Evolutionary conservation across 2,797 vertebrate species (phyloP).

Genomic region (Periophthalmus magnuspinnatus): DNA sequence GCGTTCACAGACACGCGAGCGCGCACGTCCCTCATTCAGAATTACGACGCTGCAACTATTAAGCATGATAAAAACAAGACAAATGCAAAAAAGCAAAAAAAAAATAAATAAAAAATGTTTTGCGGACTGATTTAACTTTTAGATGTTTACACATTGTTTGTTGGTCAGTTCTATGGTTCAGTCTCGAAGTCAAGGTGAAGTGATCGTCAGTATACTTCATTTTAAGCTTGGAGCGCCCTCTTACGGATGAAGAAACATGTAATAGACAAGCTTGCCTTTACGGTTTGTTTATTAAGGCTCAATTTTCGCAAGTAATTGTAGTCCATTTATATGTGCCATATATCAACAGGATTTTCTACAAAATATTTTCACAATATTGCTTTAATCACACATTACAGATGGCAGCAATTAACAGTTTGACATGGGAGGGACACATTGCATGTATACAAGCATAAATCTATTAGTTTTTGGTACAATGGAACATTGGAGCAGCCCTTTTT

Average conservation of each 20-base stretch:
- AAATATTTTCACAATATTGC: constrained; percentile 71
- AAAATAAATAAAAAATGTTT: no score
- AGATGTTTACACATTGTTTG: background rate
- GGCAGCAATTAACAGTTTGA: constrained; percentile 71
- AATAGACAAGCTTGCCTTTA: background rate
- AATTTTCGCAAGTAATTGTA: constrained; percentile 28
- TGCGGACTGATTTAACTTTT: background rate
- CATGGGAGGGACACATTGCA: constrained; percentile 69
- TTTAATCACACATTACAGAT: constrained; percentile 76
- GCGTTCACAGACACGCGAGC: constrained; percentile 57
- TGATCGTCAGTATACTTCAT: background rate
- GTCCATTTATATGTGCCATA: constrained; percentile 41
- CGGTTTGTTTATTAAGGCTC: constrained; percentile 15
- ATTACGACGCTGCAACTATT: background rate
- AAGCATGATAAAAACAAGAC: background rate
- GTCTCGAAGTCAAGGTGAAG: background rate
- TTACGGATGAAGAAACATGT: constrained; percentile 47
- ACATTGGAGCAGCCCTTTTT: constrained; percentile 64
- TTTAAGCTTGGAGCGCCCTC: constrained; percentile 44
- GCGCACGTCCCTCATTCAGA: constrained; percentile 55
- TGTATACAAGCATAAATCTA: constrained; percentile 74
- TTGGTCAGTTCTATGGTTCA: background rate
- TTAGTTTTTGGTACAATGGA: constrained; percentile 68
- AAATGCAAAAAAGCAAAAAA: background rate
- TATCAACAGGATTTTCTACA: constrained; percentile 54